Percentiles rank a stretch among this genome's conserved stretches.
Conservation (phyloP, 2,797 vertebrate species). For the Linurgus olivaceus region DNA sequence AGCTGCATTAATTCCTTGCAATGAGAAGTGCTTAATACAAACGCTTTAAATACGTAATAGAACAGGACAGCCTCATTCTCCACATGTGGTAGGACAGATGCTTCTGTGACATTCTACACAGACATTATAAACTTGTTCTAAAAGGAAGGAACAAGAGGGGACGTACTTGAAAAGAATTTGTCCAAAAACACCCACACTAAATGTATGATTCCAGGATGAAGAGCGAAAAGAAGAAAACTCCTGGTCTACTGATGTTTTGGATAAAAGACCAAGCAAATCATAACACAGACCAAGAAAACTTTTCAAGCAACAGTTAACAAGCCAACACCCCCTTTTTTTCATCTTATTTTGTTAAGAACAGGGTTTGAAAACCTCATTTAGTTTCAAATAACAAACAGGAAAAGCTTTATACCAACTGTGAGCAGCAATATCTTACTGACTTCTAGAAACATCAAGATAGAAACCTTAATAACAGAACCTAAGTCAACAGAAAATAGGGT, state of each 20-base stretch:
- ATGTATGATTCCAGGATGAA: not conserved
- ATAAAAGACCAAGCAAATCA: not conserved
- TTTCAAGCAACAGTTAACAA: not conserved
- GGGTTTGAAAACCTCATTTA: not conserved
- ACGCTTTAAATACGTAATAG: not conserved
- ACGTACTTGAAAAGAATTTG: not conserved
- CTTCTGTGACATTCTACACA: not conserved
- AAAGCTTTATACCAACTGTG: not conserved
- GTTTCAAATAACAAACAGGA: not conserved
- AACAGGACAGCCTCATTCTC: not conserved
- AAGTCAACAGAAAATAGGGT: not conserved
- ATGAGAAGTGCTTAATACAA: not conserved
- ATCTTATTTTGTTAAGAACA: not conserved
- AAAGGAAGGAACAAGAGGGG: not conserved
- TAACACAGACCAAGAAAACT: not conserved
- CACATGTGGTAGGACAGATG: not conserved
- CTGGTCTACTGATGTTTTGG: not conserved
- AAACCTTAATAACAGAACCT: not conserved
- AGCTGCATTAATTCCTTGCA: not conserved
- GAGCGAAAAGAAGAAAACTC: not conserved
- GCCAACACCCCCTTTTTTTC: not conserved
- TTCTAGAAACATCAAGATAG: not conserved
- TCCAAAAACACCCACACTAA: not conserved
- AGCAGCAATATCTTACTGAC: not conserved
- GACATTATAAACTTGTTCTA: not conserved